A percentile compares a stretch with the other conserved stretches of the same genome.
These are phyloP conservation scores for Coreoperca whiteheadi DNA, from an alignment of 2,113 vertebrate species.

Conservation along the genomic window DNA sequence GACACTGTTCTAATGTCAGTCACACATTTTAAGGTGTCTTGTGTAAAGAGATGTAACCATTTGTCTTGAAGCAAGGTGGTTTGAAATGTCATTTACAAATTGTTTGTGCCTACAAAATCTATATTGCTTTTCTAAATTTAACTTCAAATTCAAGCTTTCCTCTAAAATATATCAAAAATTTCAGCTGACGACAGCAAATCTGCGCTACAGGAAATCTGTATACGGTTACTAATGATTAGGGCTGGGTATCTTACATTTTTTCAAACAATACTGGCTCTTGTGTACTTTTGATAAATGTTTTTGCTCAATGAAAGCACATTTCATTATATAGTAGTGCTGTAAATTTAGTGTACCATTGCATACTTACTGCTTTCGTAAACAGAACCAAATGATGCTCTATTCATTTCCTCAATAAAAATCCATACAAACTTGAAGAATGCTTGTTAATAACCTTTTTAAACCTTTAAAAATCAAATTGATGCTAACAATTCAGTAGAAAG, in stretches of 20 bases:
- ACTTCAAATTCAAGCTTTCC: slow-evolving; percentile 49
- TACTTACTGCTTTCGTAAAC: slow-evolving; percentile 78
- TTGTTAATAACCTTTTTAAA: slow-evolving; percentile 19
- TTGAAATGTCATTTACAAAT: slow-evolving; percentile 57
- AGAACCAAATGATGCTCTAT: slow-evolving; percentile 61
- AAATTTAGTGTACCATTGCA: slow-evolving; percentile 65
- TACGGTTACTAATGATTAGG: slow-evolving; percentile 36
- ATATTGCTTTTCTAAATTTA: slow-evolving; percentile 47
- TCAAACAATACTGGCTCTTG: slow-evolving; percentile 47
- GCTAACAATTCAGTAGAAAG: neutral
- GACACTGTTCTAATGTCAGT: slow-evolving; percentile 50
- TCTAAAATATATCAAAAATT: slow-evolving; percentile 42
- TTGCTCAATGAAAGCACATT: slow-evolving; percentile 73
- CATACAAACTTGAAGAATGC: slow-evolving; percentile 29
- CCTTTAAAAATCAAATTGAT: neutral
- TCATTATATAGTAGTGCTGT: slow-evolving; percentile 57
- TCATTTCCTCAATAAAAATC: slow-evolving; percentile 79
- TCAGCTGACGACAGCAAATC: slow-evolving; percentile 26
- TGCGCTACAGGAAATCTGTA: slow-evolving; percentile 42
- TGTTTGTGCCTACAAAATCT: slow-evolving; percentile 58
- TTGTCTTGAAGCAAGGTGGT: slow-evolving; percentile 45
- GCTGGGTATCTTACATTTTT: slow-evolving; percentile 53
- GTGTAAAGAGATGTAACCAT: slow-evolving; percentile 51
- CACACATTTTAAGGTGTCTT: slow-evolving; percentile 52
- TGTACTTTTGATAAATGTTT: slow-evolving; percentile 72